These are phyloP conservation scores for Stenoptilia bipunctidactyla DNA, from an alignment of 2,888 invertebrate genomes.

Conservation along the genomic window DNA sequence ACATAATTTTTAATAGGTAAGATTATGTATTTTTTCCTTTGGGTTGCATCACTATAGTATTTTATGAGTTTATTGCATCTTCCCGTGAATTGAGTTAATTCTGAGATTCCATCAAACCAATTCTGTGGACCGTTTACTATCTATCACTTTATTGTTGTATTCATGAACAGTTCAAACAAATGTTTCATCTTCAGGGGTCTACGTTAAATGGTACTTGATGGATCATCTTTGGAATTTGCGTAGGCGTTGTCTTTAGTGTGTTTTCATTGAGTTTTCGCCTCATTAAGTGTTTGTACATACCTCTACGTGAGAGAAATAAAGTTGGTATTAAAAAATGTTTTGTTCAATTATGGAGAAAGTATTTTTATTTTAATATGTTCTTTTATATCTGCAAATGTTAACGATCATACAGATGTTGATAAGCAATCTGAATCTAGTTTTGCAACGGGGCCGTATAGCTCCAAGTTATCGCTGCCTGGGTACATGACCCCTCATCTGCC, in stretches of 20 bases:
- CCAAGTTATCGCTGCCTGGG: no score
- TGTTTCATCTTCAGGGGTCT: constrained; percentile 10
- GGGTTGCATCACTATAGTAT: neutral
- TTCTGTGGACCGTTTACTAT: neutral
- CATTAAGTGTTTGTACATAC: constrained; percentile 57
- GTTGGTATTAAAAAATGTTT: constrained; percentile 32
- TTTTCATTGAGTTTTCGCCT: constrained; percentile 56
- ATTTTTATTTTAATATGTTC: no score
- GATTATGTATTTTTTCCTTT: no score
- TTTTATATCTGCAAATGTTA: no score
- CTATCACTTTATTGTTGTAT: neutral
- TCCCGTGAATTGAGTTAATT: constrained; percentile 1
- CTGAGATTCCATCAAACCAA: neutral
- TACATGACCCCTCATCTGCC: no score
- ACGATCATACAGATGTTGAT: no score
- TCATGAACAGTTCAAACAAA: neutral
- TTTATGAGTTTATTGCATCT: neutral
- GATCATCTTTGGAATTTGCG: constrained; percentile 33
- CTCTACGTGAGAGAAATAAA: constrained; percentile 39
- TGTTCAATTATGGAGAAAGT: no score
- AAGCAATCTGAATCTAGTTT: no score
- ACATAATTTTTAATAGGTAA: no score
- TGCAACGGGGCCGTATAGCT: no score
- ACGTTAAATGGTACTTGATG: constrained; percentile 13
- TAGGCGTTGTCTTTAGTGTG: constrained; percentile 39